A percentile compares a stretch with the other conserved stretches of the same genome.
Evolutionary conservation across 1,140 invertebrate species (phyloP).

Genomic region (Lineus longissimus): DNA sequence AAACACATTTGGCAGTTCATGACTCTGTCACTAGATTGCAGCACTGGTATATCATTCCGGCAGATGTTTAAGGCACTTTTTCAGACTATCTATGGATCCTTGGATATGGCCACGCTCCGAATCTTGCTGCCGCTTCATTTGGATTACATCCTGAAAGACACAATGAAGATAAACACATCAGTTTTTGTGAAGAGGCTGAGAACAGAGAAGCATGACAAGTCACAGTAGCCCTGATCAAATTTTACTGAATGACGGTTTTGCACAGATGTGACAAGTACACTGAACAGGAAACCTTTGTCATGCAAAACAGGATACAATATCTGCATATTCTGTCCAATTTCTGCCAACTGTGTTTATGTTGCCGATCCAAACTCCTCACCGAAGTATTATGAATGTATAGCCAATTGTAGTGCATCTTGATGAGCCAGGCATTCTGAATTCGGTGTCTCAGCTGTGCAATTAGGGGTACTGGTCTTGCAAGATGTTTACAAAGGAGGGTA

Average conservation of each 20-base stretch:
- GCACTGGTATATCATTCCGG: too few relatives aligned
- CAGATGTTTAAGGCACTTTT: conserved; percentile 18
- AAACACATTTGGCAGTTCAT: too few relatives aligned
- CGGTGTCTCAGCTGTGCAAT: too few relatives aligned
- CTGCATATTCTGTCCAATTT: not conserved
- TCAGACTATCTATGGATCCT: conserved; percentile 31
- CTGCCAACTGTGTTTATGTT: too few relatives aligned
- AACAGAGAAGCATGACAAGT: not conserved
- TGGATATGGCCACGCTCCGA: conserved; percentile 27
- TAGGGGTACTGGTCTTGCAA: too few relatives aligned
- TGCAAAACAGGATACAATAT: not conserved
- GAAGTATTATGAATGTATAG: too few relatives aligned
- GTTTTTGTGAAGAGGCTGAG: not conserved
- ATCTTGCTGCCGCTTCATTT: conserved; percentile 26
- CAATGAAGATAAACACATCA: conserved; percentile 5
- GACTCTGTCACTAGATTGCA: too few relatives aligned
- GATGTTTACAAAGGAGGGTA: too few relatives aligned
- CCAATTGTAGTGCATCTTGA: too few relatives aligned
- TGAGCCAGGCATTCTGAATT: too few relatives aligned
- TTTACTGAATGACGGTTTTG: not conserved
- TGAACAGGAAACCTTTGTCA: not conserved
- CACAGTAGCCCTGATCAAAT: not conserved
- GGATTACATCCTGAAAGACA: conserved; percentile 33
- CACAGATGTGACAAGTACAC: not conserved
- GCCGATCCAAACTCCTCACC: too few relatives aligned